Evolutionary conservation across 2,797 vertebrate species (phyloP).

Genomic region (Falco biarmicus): DNA sequence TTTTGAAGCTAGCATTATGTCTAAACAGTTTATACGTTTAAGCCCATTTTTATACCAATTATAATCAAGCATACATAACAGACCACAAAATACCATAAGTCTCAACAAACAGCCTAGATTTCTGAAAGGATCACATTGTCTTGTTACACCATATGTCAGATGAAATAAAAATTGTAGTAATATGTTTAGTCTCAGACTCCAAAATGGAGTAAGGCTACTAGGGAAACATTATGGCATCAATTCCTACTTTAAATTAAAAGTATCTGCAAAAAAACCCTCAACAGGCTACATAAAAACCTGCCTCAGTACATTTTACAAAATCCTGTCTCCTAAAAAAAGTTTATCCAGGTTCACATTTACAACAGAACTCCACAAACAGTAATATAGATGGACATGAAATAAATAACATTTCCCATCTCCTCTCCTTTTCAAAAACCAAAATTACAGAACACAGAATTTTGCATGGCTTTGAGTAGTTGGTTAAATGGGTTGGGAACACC

Average conservation of each 20-base stretch:
- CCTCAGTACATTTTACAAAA: neutral
- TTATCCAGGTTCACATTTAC: slow-evolving; percentile 6
- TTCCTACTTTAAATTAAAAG: slow-evolving; percentile 16
- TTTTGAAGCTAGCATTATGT: slow-evolving; percentile 36
- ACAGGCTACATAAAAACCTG: neutral
- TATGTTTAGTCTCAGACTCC: slow-evolving; percentile 34
- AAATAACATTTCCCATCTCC: neutral
- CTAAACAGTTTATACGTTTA: slow-evolving; percentile 63
- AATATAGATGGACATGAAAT: slow-evolving; percentile 26
- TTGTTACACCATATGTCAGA: slow-evolving; percentile 66
- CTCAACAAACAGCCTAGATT: slow-evolving; percentile 62
- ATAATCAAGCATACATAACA: slow-evolving; percentile 54
- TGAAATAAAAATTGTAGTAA: slow-evolving; percentile 58
- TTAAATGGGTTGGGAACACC: neutral
- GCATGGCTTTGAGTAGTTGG: slow-evolving; percentile 11
- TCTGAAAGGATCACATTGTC: slow-evolving; percentile 62
- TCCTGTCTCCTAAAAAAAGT: neutral
- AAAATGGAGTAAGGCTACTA: slow-evolving; percentile 18
- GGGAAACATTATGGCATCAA: neutral
- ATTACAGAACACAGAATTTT: slow-evolving; percentile 4
- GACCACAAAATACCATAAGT: slow-evolving; percentile 54
- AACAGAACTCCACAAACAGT: neutral
- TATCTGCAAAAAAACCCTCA: neutral
- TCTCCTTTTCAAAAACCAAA: slow-evolving; percentile 10
- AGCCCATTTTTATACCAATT: slow-evolving; percentile 62